Conservation (phyloP, 1,140 invertebrate genomes). For the Anastatus disparis region DNA sequence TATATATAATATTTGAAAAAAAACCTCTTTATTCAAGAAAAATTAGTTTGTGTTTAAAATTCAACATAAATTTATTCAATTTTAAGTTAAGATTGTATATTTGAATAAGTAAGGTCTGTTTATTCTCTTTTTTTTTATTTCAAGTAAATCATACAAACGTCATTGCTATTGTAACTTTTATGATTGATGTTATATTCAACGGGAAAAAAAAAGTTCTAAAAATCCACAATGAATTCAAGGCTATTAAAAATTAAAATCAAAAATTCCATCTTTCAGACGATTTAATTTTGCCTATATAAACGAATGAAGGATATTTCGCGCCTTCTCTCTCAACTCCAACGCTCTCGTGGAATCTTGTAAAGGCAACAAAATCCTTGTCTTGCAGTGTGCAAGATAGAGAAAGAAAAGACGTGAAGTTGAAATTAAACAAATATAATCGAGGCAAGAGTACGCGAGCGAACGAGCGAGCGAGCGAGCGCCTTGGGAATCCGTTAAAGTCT, state of each 20-base stretch:
- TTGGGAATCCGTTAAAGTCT: constrained; percentile 52
- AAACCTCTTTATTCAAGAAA: too few species aligned
- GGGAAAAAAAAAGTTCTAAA: too few species aligned
- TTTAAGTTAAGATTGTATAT: too few species aligned
- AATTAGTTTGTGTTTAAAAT: too few species aligned
- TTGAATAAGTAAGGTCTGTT: too few species aligned
- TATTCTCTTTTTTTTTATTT: too few species aligned
- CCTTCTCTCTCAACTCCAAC: background rate
- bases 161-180: too few species aligned
- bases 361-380: background rate
- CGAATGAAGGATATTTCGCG: background rate
- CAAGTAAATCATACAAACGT: background rate
- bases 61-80: too few species aligned
- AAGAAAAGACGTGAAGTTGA: constrained; percentile 43
- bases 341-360: constrained; percentile 13
- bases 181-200: too few species aligned
- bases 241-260: background rate
- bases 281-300: too few species aligned
- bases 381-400: background rate
- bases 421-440: constrained; percentile 60
- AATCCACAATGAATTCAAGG: background rate
- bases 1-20: too few species aligned
- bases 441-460: background rate
- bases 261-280: background rate
- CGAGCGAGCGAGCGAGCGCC: background rate